Percentiles rank a stretch among this genome's conserved stretches.
Evolutionary conservation across 2,888 invertebrate species (phyloP).

Genomic region (Microctonus aethiopoides): DNA sequence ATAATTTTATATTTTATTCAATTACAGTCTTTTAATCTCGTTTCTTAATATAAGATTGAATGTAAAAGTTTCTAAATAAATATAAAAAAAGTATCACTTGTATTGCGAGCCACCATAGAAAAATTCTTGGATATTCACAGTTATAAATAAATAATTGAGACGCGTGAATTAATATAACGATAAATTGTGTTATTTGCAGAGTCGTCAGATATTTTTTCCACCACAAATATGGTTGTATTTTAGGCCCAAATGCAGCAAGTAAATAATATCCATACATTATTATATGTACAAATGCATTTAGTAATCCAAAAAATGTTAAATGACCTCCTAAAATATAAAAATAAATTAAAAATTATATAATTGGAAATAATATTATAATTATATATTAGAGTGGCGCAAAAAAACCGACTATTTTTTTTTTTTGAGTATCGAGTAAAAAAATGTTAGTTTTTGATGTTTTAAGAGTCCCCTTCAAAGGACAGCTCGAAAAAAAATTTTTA

Average conservation of each 20-base stretch:
- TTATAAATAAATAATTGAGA: conserved; percentile 87
- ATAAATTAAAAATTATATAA: not conserved
- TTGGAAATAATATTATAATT: conserved; percentile 72
- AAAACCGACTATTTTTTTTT: too few relatives aligned
- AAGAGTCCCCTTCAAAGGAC: too few relatives aligned
- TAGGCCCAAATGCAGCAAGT: conserved; percentile 89
- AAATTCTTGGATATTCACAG: conserved; percentile 89
- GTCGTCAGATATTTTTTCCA: conserved; percentile 95
- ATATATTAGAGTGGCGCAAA: too few relatives aligned
- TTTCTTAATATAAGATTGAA: conserved; percentile 76
- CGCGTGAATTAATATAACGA: conserved; percentile 87
- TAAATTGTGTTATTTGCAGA: conserved; percentile 92
- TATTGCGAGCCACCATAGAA: conserved; percentile 91
- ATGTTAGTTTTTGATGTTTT: too few relatives aligned
- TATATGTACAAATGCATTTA: conserved; percentile 95
- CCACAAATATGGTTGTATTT: conserved; percentile 89
- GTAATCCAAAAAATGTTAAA: conserved; percentile 91
- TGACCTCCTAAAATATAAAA: conserved; percentile 78
- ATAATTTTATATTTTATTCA: too few relatives aligned
- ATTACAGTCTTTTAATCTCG: conserved; percentile 73
- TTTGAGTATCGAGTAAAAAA: too few relatives aligned
- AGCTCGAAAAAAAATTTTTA: too few relatives aligned
- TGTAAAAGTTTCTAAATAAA: conserved; percentile 93
- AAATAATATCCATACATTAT: conserved; percentile 95
- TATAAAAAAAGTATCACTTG: conserved; percentile 94